Base-by-base conservation (phyloP, 2,888 invertebrate species). In the Harpagoxenus sublaevis region DNA sequence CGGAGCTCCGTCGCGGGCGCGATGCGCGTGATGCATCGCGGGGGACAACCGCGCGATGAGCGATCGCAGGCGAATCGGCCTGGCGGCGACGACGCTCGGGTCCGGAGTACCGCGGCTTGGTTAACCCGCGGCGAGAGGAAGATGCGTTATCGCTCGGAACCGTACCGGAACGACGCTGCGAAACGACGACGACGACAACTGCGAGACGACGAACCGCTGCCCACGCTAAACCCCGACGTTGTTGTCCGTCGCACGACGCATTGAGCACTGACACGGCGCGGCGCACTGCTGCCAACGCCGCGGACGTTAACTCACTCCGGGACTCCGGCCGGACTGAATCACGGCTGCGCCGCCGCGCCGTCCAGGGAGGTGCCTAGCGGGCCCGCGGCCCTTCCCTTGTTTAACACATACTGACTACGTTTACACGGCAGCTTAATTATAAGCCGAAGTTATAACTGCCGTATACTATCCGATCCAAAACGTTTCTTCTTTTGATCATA, bases 171-270 rank as follows among this genome's bases (percentile, higher is more conserved):
- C 35, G 12, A 55, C 66, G 42, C 66, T 51, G 78, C 85, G 77
- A 81, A 71, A 86, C 51, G n/a, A 63, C 51, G 31, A 66, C 78
- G 78, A 45, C 86, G 87, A 77, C 39, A 18, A 2, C 48, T 48
- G 15, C 23, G 51, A 39, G 62, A 63, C 51, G 31, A 66, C 78
- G 78, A 12, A 42, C 12, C 42, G 42, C 57, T 55, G 53, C 89
- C 91, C 91, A 87, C 90, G 12, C 88, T 91, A 88, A 84, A 91
- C 90, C 90, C 57, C 57, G 88, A 92, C 93, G 79, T 79, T 79
- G 79, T 79, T 92, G 91, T 88, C 91, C 86, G 89, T 89, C 89
- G 91, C 91, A 89, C 92, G 90, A 89, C 88, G 90, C 89, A 91
- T 90, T 89, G 86, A 91, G 86, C 84, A 87, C 90, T 90, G 78